Evolutionary conservation across 35 echinoderm and acorn worm species (phyloP).

Genomic region (Strongylocentrotus purpuratus): DNA sequence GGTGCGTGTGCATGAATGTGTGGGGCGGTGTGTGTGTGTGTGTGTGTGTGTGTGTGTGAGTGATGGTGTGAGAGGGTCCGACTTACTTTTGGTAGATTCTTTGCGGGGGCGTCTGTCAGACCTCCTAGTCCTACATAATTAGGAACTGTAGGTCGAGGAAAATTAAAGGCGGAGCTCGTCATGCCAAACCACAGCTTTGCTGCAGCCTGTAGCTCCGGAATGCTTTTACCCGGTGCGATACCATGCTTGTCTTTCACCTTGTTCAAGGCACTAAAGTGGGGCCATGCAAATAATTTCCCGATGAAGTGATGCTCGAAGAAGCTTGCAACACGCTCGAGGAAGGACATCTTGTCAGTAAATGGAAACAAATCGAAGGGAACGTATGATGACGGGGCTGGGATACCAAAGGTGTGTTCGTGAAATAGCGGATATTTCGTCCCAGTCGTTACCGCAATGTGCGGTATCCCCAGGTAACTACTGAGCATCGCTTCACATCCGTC

Average conservation of each 20-base stretch:
- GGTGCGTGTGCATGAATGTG: too few species aligned
- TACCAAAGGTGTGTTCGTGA: not conserved
- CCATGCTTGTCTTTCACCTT: not conserved
- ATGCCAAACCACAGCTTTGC: not conserved
- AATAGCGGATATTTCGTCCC: not conserved
- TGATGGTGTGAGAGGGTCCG: not conserved
- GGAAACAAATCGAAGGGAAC: conserved; percentile 19
- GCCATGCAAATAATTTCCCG: not conserved
- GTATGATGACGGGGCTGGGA: conserved; percentile 14
- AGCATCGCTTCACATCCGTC: conserved; percentile 24
- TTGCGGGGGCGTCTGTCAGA: not conserved
- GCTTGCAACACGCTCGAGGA: not conserved
- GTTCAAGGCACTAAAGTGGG: not conserved
- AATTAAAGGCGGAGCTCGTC: not conserved
- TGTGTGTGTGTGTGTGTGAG: too few species aligned
- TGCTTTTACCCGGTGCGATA: not conserved
- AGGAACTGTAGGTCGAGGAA: not conserved
- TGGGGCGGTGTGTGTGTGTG: too few species aligned
- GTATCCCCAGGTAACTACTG: not conserved
- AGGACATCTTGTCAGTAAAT: not conserved
- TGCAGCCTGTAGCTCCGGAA: not conserved
- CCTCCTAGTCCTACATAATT: not conserved
- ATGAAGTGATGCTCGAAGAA: not conserved
- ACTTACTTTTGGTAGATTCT: not conserved
- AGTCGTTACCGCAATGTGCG: not conserved